These are phyloP conservation scores for Pristionchus mayeri DNA, from an alignment of 2,888 invertebrate genomes.

Conservation along the genomic window DNA sequence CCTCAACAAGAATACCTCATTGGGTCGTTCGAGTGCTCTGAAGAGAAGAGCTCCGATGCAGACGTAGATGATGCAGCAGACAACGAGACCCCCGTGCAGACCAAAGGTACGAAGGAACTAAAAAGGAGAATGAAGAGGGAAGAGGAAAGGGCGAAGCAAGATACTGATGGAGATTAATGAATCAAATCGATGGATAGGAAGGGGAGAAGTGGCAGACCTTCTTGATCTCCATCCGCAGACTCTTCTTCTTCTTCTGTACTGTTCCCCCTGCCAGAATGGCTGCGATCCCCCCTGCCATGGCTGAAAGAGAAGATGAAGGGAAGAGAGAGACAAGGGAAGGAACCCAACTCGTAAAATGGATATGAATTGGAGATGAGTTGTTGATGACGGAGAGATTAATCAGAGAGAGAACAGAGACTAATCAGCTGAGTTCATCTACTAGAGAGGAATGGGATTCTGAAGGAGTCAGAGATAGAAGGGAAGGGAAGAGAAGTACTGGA, in stretches of 20 bases:
- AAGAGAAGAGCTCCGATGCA: conserved; percentile 65
- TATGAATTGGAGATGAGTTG: conserved; percentile 29
- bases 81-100: conserved; percentile 64
- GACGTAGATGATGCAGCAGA: conserved; percentile 64
- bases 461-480: not conserved
- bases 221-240: conserved; percentile 51
- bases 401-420: conserved; percentile 29
- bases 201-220: conserved; percentile 48
- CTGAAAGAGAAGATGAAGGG: conserved; percentile 9
- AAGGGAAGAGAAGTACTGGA: not conserved
- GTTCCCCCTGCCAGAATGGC: conserved; percentile 63
- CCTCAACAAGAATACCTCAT: conserved; percentile 54
- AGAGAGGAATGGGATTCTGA: conserved; percentile 10
- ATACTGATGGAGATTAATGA: too few relatives aligned
- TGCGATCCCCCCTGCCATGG: conserved; percentile 58
- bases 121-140: conserved; percentile 22
- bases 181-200: too few relatives aligned
- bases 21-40: conserved; percentile 60
- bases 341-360: conserved; percentile 18
- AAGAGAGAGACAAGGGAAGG: not conserved
- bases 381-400: not conserved
- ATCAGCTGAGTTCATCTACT: conserved; percentile 3
- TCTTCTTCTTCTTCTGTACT: conserved; percentile 50
- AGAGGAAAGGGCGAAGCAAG: too few relatives aligned
- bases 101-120: conserved; percentile 49